Evolutionary conservation across 1,140 invertebrate genomes (phyloP).

Genomic region (Pachypsylla venusta): DNA sequence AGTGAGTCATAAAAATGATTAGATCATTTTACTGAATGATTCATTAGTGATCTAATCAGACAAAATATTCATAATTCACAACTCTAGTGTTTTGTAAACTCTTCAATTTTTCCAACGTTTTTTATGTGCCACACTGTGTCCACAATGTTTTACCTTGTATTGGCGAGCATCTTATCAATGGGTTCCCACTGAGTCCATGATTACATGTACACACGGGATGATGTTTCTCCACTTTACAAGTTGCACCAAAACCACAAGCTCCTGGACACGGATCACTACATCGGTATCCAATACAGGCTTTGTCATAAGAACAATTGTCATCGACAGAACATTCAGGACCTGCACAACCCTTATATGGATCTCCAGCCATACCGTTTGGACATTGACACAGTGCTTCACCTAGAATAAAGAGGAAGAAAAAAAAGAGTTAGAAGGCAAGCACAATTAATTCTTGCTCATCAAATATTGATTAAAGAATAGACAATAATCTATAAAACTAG

Average conservation of each 20-base stretch:
- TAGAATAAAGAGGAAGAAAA: constrained; percentile 12
- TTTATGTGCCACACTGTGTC: neutral
- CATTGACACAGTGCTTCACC: constrained; percentile 56
- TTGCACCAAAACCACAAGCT: constrained; percentile 56
- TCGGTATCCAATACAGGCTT: constrained; percentile 57
- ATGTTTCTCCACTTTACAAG: constrained; percentile 53
- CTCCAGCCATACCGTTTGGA: constrained; percentile 53
- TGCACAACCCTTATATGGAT: constrained; percentile 59
- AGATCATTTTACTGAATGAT: too few species aligned
- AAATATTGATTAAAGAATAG: too few species aligned
- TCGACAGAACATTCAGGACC: constrained; percentile 61
- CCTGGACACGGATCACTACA: constrained; percentile 68
- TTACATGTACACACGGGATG: constrained; percentile 61
- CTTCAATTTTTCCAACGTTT: too few species aligned
- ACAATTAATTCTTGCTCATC: too few species aligned
- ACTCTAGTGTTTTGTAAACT: too few species aligned
- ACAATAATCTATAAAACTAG: too few species aligned
- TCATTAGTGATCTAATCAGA: too few species aligned
- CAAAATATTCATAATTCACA: too few species aligned
- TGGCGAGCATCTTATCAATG: constrained; percentile 49
- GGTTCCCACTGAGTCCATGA: constrained; percentile 51
- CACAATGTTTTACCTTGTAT: constrained; percentile 31
- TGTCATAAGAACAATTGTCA: constrained; percentile 48
- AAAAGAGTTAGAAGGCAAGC: neutral
- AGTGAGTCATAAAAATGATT: too few species aligned